A percentile compares a stretch with the other conserved stretches of the same genome.
These are phyloP conservation scores for Samia ricini DNA, from an alignment of 1,140 invertebrate species.

Conservation along the genomic window DNA sequence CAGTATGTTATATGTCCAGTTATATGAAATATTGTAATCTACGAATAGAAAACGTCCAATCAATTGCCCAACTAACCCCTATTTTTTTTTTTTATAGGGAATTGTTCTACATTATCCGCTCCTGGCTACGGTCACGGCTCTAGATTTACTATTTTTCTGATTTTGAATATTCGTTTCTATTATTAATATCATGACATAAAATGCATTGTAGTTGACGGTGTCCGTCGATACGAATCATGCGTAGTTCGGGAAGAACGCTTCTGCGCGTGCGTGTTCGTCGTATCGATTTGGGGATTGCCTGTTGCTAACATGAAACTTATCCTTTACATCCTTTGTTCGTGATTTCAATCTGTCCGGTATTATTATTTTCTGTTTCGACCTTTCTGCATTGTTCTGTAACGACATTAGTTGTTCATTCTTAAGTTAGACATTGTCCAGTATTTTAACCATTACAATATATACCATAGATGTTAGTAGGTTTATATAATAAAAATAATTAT, in stretches of 20 bases:
- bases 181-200: slow-evolving; percentile 1
- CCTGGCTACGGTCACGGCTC: too few relatives aligned
- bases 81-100: too few relatives aligned
- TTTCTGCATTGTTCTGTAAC: slow-evolving; percentile 47
- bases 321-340: slow-evolving; percentile 29
- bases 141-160: too few relatives aligned
- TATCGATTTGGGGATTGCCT: slow-evolving; percentile 38
- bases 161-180: background rate
- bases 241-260: slow-evolving; percentile 53
- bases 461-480: too few relatives aligned
- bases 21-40: too few relatives aligned
- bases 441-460: too few relatives aligned
- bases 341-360: slow-evolving; percentile 21
- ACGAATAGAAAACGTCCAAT: too few relatives aligned
- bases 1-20: too few relatives aligned
- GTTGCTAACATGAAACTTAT: slow-evolving; percentile 25
- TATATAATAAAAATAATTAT: too few relatives aligned
- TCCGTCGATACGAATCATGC: slow-evolving; percentile 19
- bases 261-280: slow-evolving; percentile 33
- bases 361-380: slow-evolving; percentile 24
- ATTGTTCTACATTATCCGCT: too few relatives aligned
- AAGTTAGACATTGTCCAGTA: slow-evolving; percentile 12
- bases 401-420: slow-evolving; percentile 35
- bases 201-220: slow-evolving; percentile 3
- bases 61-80: too few relatives aligned